These are phyloP conservation scores for Brachionus paranguensis DNA, from an alignment of 1,140 invertebrate species.

Conservation along the genomic window DNA sequence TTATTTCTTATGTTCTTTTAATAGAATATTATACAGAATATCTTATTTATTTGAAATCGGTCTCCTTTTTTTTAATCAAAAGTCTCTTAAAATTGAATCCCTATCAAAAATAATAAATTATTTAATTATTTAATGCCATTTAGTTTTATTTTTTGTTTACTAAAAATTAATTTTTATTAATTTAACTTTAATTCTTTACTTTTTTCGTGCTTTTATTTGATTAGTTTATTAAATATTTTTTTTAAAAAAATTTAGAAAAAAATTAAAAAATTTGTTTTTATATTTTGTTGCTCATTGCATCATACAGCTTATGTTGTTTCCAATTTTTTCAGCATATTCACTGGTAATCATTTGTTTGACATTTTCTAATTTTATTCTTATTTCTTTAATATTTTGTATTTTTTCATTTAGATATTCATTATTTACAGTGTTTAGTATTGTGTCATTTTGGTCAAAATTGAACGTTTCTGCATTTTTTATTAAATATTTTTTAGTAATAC, in stretches of 20 bases:
- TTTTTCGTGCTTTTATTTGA: not conserved
- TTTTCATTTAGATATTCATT: not conserved
- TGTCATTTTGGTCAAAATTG: not conserved
- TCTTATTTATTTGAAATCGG: too few species aligned
- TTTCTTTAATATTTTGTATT: not conserved
- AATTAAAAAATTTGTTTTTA: not conserved
- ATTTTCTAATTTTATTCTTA: not conserved
- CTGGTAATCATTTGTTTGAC: constrained; percentile 2
- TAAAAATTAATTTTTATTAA: too few species aligned
- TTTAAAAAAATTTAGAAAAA: not conserved
- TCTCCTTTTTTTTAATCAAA: too few species aligned
- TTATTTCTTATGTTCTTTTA: too few species aligned
- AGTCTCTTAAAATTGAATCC: too few species aligned
- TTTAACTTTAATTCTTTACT: too few species aligned
- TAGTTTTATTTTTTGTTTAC: too few species aligned
- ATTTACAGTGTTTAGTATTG: not conserved
- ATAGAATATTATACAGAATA: too few species aligned
- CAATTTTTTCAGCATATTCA: constrained; percentile 32
- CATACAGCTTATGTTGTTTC: constrained; percentile 29
- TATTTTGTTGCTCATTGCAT: not conserved
- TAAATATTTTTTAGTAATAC: not conserved
- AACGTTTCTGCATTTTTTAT: not conserved
- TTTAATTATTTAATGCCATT: too few species aligned
- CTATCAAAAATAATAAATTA: too few species aligned
- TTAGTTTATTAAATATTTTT: too few species aligned